Conservation (phyloP, 2,797 vertebrate species). For the Hozukius guyotensis region DNA sequence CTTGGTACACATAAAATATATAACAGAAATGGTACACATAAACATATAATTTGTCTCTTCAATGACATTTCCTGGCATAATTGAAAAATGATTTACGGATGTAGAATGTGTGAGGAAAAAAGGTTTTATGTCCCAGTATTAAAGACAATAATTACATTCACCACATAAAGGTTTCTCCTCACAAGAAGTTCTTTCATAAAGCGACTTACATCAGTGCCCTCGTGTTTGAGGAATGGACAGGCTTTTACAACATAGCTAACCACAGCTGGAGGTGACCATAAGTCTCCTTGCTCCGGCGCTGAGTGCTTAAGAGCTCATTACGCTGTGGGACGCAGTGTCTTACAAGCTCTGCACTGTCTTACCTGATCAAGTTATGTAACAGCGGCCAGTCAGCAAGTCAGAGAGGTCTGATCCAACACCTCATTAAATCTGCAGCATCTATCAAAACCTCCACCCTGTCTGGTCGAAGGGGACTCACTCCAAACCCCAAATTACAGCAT, state of each 20-base stretch:
- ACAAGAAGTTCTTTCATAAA: slow-evolving; percentile 50
- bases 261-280: slow-evolving; percentile 59
- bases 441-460: slow-evolving; percentile 41
- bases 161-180: slow-evolving; percentile 1
- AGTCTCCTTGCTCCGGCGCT: slow-evolving; percentile 37
- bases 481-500: slow-evolving; percentile 67
- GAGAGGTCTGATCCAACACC: slow-evolving; percentile 50
- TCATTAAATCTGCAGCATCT: slow-evolving; percentile 60
- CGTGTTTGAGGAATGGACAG: slow-evolving; percentile 27
- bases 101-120: not conserved
- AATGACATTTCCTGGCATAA: slow-evolving; percentile 10
- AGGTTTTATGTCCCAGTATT: not conserved
- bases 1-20: not conserved
- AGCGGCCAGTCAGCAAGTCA: slow-evolving; percentile 39
- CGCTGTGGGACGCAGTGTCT: slow-evolving; percentile 42
- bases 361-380: slow-evolving; percentile 63
- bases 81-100: not conserved
- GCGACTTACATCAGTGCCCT: slow-evolving; percentile 13
- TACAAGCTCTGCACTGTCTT: slow-evolving; percentile 53
- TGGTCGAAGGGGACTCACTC: slow-evolving; percentile 36
- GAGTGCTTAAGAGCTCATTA: slow-evolving; percentile 56
- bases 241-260: slow-evolving; percentile 40
- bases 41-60: not conserved
- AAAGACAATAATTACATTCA: slow-evolving; percentile 13
- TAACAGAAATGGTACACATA: too few relatives aligned